Evolutionary conservation across 2,797 vertebrate genomes (phyloP), one percentile per base, ranked within the genome.

Genomic region (Xyrichtys novacula): DNA sequence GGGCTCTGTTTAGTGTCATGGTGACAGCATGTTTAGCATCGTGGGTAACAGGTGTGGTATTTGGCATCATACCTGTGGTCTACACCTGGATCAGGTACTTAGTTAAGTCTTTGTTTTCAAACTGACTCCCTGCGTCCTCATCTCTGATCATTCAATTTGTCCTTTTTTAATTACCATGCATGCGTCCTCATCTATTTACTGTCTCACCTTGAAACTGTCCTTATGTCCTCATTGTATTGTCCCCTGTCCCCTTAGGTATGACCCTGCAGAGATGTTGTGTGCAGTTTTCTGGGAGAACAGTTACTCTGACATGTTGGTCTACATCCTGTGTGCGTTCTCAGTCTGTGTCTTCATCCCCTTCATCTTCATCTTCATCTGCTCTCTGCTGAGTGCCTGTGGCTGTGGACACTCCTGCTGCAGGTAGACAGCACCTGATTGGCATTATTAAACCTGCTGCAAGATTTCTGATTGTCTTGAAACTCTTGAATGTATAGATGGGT

Each of bases 241-340:
- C 22, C 47, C 22, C 44, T 43, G 32, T 34, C 7, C 0, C 31
- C 56, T 1, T 65, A 95, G 94, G 70, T 95, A 92, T 3, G 94
- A 95, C 74, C 65, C 83, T 20, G 90, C 93, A 1, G 94, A 95
- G 84, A 93, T 94, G 92, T 71, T 94, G 59, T 94, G 94, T 47
- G 88, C 93, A 0, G 92, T 94, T 32, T 94, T 94, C 76, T 94
- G 92, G 92, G 91, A 93, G 76, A 86, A 63, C 78, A 92, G 87
- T 66, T 94, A 90, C 80, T 91, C 89, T 1, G 92, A 94, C 86
- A 93, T 94, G 93, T 42, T 92, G 75, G 74, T 91, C 57, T 95
- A 94, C 81, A 91, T 93, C 31, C 85, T 94, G 49, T 93, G 91
- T 61, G 70, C 84, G 17, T 91, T 93, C 65, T 85, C 69, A 48